Conservation (phyloP, 1,140 invertebrate genomes). For the Calycopis cecrops region DNA sequence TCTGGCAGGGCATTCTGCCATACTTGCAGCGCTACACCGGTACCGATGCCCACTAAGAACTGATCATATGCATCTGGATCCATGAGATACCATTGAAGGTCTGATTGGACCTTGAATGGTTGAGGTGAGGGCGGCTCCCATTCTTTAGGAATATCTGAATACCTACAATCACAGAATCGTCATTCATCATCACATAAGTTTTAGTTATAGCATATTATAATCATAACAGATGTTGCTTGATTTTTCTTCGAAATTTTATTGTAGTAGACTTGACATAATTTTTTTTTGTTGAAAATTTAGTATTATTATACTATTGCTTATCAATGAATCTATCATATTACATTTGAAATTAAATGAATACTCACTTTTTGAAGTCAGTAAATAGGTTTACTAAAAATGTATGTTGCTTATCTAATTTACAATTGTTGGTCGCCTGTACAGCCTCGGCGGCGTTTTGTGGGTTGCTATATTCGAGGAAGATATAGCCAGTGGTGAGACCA, state of each 20-base stretch:
- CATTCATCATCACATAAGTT: too few relatives aligned
- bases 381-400: constrained; percentile 97
- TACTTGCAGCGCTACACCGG: constrained; percentile 88
- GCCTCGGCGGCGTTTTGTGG: constrained; percentile 89
- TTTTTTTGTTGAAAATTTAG: too few relatives aligned
- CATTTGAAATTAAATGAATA: constrained; percentile 21
- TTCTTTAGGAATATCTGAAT: constrained; percentile 92
- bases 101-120: constrained; percentile 90
- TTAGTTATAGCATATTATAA: neutral
- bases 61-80: constrained; percentile 97
- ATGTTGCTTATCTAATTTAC: constrained; percentile 97
- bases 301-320: too few relatives aligned
- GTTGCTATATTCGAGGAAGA: constrained; percentile 94
- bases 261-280: too few relatives aligned
- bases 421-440: constrained; percentile 91
- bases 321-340: too few relatives aligned
- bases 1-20: constrained; percentile 94
- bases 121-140: constrained; percentile 93
- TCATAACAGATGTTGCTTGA: constrained; percentile 13
- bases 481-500: constrained; percentile 93
- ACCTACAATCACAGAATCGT: constrained; percentile 74
- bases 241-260: neutral
- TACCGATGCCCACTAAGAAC: constrained; percentile 92
- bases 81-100: constrained; percentile 93
- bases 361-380: constrained; percentile 95